A percentile compares a stretch with the other conserved stretches of the same genome.
These are phyloP conservation scores for Ceuthmochares aereus DNA, from an alignment of 2,113 vertebrate species.

Conservation along the genomic window DNA sequence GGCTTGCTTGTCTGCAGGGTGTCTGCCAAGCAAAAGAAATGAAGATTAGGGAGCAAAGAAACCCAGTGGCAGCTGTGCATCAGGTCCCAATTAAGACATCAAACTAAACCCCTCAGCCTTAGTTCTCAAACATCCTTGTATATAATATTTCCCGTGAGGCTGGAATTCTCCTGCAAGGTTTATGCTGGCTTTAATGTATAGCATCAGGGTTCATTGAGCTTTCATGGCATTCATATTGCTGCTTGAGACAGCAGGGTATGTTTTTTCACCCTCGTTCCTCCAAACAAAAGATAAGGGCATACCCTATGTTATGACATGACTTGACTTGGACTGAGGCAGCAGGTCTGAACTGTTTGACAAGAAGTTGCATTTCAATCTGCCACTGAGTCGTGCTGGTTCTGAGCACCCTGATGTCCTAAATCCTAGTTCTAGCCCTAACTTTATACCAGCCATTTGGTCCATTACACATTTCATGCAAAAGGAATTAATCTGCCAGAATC, in stretches of 20 bases:
- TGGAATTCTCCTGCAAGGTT: slow-evolving; percentile 35
- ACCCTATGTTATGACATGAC: not conserved
- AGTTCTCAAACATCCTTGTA: slow-evolving; percentile 63
- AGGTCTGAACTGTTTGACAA: not conserved
- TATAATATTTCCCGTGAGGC: slow-evolving; percentile 64
- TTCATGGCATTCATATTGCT: slow-evolving; percentile 3
- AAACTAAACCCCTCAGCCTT: slow-evolving; percentile 61
- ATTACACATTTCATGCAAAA: not conserved
- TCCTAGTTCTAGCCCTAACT: not conserved
- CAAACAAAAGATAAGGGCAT: not conserved
- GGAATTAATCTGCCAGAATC: not conserved
- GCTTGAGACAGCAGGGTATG: slow-evolving; percentile 7
- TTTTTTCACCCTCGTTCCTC: not conserved
- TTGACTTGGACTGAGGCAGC: not conserved
- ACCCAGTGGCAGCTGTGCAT: slow-evolving; percentile 68
- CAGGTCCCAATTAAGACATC: slow-evolving; percentile 71
- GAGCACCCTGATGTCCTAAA: not conserved
- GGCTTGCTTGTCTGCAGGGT: slow-evolving; percentile 27
- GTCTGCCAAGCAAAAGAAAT: slow-evolving; percentile 70
- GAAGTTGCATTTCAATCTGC: not conserved
- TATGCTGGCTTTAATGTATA: slow-evolving; percentile 51
- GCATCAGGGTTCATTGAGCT: slow-evolving; percentile 37
- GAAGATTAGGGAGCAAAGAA: slow-evolving; percentile 57
- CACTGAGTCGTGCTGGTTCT: not conserved
- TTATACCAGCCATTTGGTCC: not conserved